Evolutionary conservation across 2,888 invertebrate species (phyloP).

Genomic region (Xylota sylvarum): DNA sequence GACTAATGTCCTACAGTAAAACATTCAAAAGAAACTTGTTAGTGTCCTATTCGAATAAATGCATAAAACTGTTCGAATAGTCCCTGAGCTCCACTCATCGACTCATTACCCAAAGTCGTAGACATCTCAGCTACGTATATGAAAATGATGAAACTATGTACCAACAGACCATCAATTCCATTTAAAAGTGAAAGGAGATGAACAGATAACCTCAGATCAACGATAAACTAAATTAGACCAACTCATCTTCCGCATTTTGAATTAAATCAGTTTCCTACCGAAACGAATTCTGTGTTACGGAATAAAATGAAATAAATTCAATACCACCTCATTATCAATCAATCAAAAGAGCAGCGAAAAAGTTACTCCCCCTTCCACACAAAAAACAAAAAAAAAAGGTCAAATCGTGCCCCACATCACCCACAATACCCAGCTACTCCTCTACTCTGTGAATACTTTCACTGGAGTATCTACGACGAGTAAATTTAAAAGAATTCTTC

Average conservation of each 20-base stretch:
- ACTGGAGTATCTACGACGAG: not conserved
- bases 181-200: conserved; percentile 16
- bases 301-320: not conserved
- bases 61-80: too few relatives aligned
- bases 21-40: too few relatives aligned
- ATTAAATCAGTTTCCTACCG: conserved; percentile 19
- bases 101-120: too few relatives aligned
- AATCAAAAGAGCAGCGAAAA: conserved; percentile 12
- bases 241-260: conserved; percentile 9
- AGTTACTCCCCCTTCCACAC: not conserved
- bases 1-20: too few relatives aligned
- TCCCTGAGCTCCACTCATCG: too few relatives aligned
- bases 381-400: conserved; percentile 21
- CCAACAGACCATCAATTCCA: too few relatives aligned
- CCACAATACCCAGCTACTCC: conserved; percentile 19
- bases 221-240: conserved; percentile 5
- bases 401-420: conserved; percentile 55
- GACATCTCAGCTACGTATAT: too few relatives aligned
- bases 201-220: not conserved
- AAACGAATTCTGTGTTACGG: not conserved
- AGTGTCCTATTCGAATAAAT: too few relatives aligned
- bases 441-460: conserved; percentile 24
- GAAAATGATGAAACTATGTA: too few relatives aligned
- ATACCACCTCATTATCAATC: conserved; percentile 27
- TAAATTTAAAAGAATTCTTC: conserved; percentile 20